Base-by-base conservation (phyloP, 2,888 invertebrate species). In the Pegoplata infirma region DNA sequence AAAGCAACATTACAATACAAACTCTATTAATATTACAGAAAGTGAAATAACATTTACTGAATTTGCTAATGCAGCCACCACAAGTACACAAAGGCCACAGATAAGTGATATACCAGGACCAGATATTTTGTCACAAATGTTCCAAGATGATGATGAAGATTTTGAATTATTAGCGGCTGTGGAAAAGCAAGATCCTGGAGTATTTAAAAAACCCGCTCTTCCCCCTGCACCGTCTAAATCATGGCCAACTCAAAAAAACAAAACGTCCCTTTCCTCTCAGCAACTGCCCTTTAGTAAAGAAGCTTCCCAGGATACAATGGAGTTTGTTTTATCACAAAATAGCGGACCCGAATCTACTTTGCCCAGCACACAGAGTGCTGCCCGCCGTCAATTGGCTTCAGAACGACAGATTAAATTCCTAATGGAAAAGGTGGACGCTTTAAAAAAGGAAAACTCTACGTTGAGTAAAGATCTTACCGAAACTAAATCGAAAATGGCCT, bases 401-500 rank as follows among this genome's bases (percentile, higher is more conserved):
- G 87, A 87, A 56, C 82, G 86, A 0, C 88, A 88, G 71, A 84
- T 88, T 0, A 87, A 88, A 53, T 86, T 87, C 58, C 79, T 88
- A 12, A 87, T 85, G 84, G 87, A 88, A 19, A 85, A 87, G 3
- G 83, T 88, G 2, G 88, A 88, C 56, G 74, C 79, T 5, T 75
- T 88, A 0, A 88, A 88, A 59, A 86, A 85, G 12, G 87, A 88
- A 47, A 88, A 88, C 49, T 47, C 71, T 0, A 88, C 87, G 58
- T 73, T 88, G 12, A 80, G 80, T 17, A 86, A 84, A 3, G 86
- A 87, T 67, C 68, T 88, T 2, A 72, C 81, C 2, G 86, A 88
- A 0, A 81, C 83, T 21, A 86, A 85, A 32, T 82, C 83, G 5
- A 86, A 84, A 73, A 83, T 84, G 44, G 82, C 82, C 7, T 82